Evolutionary conservation across 2,888 invertebrate species (phyloP), one percentile per base, ranked within the genome.

Genomic region (Troglohyphantes excavatus): DNA sequence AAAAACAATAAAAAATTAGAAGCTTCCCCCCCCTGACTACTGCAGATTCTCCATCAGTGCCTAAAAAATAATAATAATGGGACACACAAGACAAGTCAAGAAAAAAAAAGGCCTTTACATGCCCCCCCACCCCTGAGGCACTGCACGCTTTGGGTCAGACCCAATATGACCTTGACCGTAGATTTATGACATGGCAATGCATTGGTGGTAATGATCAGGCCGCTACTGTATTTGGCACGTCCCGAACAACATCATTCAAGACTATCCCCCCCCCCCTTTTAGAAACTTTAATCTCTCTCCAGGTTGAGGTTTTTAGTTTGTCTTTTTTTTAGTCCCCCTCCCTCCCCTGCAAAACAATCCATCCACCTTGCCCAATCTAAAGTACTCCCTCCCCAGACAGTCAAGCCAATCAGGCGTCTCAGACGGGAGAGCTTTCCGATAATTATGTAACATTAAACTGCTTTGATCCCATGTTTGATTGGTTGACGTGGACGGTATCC

Each of bases 381-480:
- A 89, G 23, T 68, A 75, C 84, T 61, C 76, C 65, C 78, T 78
- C 70, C 89, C 61, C 43, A 9, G 23, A 75, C 19, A 43, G 43
- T 59, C 68, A 88, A 75, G 78, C 89, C 89, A 90, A 90, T 90
- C 89, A 84, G 82, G 70, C 61, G 70, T 53, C 76, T 26, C 85
- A 53, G 39, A 21, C 79, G 23, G 39, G 27, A 65, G 82, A 72
- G 82, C 19, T 72, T 63, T 23, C 26, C 89, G 78, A 90, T 90
- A 90, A 90, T 90, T 90, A 90, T 90, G 89, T 83, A 90, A 90
- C 83, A 84, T 90, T 90, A 84, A 90, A 84, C 89, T 90, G 78
- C 68, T 46, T 61, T 70, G 78, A 72, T 78, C 46, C 39, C 2
- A 21, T 21, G n/a, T 78, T 63, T 72, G 89, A 84, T 90, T 90